Percentiles rank a stretch among this genome's conserved stretches.
Conservation (phyloP, 2,113 vertebrate genomes). For the Lasiurus borealis region DNA sequence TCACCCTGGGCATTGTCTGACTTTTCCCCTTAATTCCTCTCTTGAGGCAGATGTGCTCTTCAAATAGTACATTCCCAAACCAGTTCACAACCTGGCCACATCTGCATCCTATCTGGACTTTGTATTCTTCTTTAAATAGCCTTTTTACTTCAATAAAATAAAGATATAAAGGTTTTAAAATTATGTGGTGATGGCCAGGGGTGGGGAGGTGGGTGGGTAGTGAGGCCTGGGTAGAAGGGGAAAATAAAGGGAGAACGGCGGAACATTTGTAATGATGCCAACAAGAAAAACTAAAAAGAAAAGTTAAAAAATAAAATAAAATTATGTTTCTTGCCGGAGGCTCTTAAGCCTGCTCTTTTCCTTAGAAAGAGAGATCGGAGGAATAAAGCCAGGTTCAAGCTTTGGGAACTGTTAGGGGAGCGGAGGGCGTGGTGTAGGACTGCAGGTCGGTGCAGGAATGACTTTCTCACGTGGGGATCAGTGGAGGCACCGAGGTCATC, state of each 20-base stretch:
- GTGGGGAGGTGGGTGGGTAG: too few species aligned
- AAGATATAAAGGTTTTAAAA: background rate
- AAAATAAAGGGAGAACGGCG: too few species aligned
- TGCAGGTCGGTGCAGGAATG: background rate
- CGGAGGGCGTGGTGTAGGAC: background rate
- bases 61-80: background rate
- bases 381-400: background rate
- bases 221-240: background rate
- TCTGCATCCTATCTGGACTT: conserved; percentile 1
- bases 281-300: background rate
- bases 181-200: background rate
- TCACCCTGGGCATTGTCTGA: background rate
- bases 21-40: conserved; percentile 32
- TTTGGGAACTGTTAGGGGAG: background rate
- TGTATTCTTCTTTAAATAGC: background rate
- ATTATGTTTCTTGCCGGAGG: background rate
- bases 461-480: background rate
- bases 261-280: background rate
- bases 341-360: background rate
- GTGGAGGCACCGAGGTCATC: too few species aligned
- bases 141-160: background rate
- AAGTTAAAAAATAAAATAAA: background rate
- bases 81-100: background rate
- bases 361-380: background rate
- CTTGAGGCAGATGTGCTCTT: background rate